phyloP scores from a whole-genome alignment of 2,888 invertebrate genomes.

The Melieria picta region DNA sequence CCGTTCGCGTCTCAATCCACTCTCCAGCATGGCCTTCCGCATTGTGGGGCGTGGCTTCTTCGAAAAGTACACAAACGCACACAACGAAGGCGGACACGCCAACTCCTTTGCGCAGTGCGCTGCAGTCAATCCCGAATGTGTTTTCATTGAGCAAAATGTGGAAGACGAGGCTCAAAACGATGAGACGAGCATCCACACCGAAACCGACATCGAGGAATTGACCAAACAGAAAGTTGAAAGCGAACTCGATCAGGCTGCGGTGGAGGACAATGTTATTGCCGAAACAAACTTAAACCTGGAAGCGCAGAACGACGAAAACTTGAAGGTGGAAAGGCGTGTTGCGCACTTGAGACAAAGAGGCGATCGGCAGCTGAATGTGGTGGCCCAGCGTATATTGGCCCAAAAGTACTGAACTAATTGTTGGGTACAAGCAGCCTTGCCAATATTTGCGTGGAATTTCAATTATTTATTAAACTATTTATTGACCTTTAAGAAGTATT shows the following conservation, averaged over 20 bases:
- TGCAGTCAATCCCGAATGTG: conserved; percentile 59
- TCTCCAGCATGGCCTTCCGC: conserved; percentile 63
- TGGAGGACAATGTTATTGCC: conserved; percentile 3
- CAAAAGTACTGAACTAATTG: too few relatives aligned
- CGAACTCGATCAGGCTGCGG: conserved; percentile 1
- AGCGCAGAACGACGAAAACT: conserved; percentile 47
- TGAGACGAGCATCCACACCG: not conserved
- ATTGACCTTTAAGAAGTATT: too few relatives aligned
- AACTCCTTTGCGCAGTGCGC: conserved; percentile 61
- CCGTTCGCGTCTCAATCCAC: conserved; percentile 62
- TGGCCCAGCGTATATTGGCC: conserved; percentile 50
- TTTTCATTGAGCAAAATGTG: conserved; percentile 52
- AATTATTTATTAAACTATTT: too few relatives aligned
- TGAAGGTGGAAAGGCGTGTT: conserved; percentile 47
- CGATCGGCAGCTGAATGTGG: conserved; percentile 45
- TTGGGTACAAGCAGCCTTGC: too few relatives aligned
- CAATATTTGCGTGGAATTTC: too few relatives aligned
- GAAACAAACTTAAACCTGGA: conserved; percentile 31
- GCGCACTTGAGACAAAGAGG: conserved; percentile 43
- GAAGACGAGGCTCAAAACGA: conserved; percentile 23
- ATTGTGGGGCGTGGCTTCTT: conserved; percentile 63
- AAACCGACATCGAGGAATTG: not conserved
- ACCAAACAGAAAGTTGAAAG: conserved; percentile 5
- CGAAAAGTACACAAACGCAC: conserved; percentile 57
- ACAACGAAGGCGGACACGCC: conserved; percentile 53